Base-by-base conservation (phyloP, 2,888 invertebrate genomes). In the Sphinx pinastri region DNA sequence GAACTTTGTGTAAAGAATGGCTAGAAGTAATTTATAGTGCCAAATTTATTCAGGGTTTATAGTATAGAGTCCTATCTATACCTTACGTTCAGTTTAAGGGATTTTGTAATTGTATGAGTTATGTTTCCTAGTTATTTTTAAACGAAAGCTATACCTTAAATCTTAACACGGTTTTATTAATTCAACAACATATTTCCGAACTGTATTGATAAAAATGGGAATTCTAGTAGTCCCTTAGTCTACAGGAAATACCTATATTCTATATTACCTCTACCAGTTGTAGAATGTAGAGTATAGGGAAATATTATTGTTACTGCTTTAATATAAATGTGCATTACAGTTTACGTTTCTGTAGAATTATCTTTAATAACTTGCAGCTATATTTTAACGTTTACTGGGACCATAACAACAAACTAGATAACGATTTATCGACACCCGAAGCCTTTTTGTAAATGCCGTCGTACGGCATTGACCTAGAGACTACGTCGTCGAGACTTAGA, bases 401-500 rank as follows among this genome's bases (percentile, higher is more conserved):
- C 54, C 0, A 55, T 55, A 16, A 2, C 16, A 55, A 16, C 16
- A 54, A 16, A 0, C 19, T 8, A 55, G 11, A 63, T 45, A 38
- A 4, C 38, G 6, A 31, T 38, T 14, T 10, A 45, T 45, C n/a
- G 45, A 60, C 8, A n/a, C 11, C 12, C n/a, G 10, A 47, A 47
- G n/a, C 16, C n/a, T 63, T 63, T 25, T 47, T 45, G 4, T 47
- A 47, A 47, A 63, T 63, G 16, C 10, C 60, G 11, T 16, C n/a
- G n/a, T 47, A 12, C 16, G 47, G 12, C 60, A 63, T 63, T 63
- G 60, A 63, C 47, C 47, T 47, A 47, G 45, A 60, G 60, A 47
- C 60, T 47, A 47, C 10, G 13, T 38, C 16, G 47, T 63, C 16
- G 47, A 47, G 47, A 63, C 47, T 16, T 16, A 47, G 60, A 63